Percentiles rank a stretch among this genome's conserved stretches.
phyloP scores from a whole-genome alignment of 2,888 invertebrate species.

The Serripes groenlandicus region DNA sequence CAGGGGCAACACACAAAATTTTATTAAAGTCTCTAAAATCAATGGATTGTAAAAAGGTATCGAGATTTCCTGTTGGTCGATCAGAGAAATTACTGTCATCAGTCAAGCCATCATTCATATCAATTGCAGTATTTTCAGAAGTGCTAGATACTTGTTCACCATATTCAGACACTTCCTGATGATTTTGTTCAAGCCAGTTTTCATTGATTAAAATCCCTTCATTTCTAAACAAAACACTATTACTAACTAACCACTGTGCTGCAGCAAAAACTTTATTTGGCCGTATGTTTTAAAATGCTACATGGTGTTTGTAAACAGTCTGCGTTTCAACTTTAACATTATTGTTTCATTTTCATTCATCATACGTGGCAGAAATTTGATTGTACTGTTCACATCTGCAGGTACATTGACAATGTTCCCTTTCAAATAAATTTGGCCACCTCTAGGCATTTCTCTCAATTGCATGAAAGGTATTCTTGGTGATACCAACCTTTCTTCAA shows the following conservation, averaged over 20 bases:
- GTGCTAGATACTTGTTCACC: too few species aligned
- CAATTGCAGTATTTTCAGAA: not conserved
- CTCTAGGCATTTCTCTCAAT: slow-evolving; percentile 77
- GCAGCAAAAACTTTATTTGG: slow-evolving; percentile 58
- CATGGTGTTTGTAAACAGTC: slow-evolving; percentile 34
- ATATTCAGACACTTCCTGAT: not conserved
- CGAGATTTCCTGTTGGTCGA: slow-evolving; percentile 24
- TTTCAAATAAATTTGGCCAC: slow-evolving; percentile 62
- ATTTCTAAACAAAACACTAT: slow-evolving; percentile 47
- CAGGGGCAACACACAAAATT: slow-evolving; percentile 37
- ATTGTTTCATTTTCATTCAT: slow-evolving; percentile 65
- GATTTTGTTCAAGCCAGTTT: slow-evolving; percentile 58
- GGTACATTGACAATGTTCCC: slow-evolving; percentile 81
- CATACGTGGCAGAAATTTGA: slow-evolving; percentile 11
- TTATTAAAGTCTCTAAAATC: slow-evolving; percentile 52
- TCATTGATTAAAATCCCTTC: slow-evolving; percentile 75
- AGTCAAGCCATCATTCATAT: not conserved
- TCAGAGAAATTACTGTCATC: not conserved
- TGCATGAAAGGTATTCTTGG: slow-evolving; percentile 84
- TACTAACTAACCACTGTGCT: slow-evolving; percentile 59
- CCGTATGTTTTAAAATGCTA: slow-evolving; percentile 59
- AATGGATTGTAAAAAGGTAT: slow-evolving; percentile 39
- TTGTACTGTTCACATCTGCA: slow-evolving; percentile 65
- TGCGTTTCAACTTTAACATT: slow-evolving; percentile 57
- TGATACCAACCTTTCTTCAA: slow-evolving; percentile 84